Base-by-base conservation (phyloP, 1,140 invertebrate species). In the Heliconius nattereri region DNA sequence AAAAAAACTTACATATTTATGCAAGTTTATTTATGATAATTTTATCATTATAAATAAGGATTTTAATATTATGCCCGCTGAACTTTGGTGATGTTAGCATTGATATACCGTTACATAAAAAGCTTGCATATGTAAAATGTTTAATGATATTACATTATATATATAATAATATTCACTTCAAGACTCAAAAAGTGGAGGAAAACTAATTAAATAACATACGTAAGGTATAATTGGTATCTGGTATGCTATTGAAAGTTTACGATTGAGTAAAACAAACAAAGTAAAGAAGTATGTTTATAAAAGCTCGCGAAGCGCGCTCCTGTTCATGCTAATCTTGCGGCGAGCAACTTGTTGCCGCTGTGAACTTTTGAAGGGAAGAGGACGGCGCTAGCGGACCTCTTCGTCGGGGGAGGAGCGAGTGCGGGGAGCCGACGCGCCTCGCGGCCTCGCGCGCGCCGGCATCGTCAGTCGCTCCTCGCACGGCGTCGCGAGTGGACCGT, bases 261-360 rank as follows among this genome's bases (percentile, higher is more conserved):
- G 86, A 92, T 91, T 90, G 90, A 85, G 78, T 87, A 86, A 93
- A 93, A 94, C 90, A 93, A 94, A 92, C 88, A 93, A 90, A 91
- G 89, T 90, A 89, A 35, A 91, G 86, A 87, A 91, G 86, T 87
- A 93, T 93, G 92, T 92, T 93, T 92, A 92, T 93, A 93, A 92
- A 94, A 94, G 92, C 91, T 92, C 91, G 90, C 89, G 84, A 90
- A 89, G 92, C 91, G 87, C 92, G 92, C 92, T 94, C 89, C 92
- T 90, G 92, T 94, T 92, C 92, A 92, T 93, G 92, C 92, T 92
- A 94, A 94, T 94, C 92, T 93, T 87, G 89, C 85, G 89, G 90
- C 88, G 85, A 87, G 87, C 92, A 94, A 93, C 92, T 94, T 94
- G 92, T 94, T 93, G 92, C 92, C 90, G 90, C 87, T 91, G 89